phyloP scores from a whole-genome alignment of 2,888 invertebrate genomes.

The Ametastegia equiseti region DNA sequence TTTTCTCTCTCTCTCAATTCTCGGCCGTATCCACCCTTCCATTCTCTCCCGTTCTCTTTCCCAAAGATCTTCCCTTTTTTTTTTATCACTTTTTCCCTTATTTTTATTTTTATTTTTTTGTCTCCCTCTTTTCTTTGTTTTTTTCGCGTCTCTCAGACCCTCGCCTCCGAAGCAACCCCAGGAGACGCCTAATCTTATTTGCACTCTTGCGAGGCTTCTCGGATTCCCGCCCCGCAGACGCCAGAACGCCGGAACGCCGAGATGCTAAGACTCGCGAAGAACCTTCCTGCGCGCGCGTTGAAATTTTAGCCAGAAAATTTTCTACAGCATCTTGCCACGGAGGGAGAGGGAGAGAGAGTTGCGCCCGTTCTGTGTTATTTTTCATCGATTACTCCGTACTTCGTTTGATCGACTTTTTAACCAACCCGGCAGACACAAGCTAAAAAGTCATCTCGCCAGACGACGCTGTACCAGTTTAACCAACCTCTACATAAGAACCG shows the following conservation, averaged over 20 bases:
- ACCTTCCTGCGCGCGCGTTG: constrained; percentile 29
- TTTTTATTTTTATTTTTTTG: not conserved
- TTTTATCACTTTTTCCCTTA: not conserved
- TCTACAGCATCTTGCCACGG: constrained; percentile 29
- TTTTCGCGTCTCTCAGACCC: not conserved
- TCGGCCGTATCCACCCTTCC: not conserved
- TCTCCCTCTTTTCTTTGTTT: not conserved
- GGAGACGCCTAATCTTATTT: constrained; percentile 65
- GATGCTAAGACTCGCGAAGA: constrained; percentile 8
- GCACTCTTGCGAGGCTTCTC: constrained; percentile 56
- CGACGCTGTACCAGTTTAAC: too few species aligned
- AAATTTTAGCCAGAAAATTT: constrained; percentile 43
- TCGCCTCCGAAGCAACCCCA: constrained; percentile 35
- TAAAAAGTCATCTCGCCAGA: too few species aligned
- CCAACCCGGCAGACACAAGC: too few species aligned
- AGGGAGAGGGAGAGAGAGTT: too few species aligned
- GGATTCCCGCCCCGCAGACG: constrained; percentile 34
- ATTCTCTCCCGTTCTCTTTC: not conserved
- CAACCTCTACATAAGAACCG: too few species aligned
- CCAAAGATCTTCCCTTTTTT: not conserved
- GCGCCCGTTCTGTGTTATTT: not conserved
- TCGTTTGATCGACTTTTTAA: not conserved
- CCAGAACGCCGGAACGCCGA: constrained; percentile 39
- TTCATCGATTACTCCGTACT: not conserved
- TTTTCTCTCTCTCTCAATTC: not conserved